Conservation (phyloP, 2,113 vertebrate species). For the Tupaia tana region DNA sequence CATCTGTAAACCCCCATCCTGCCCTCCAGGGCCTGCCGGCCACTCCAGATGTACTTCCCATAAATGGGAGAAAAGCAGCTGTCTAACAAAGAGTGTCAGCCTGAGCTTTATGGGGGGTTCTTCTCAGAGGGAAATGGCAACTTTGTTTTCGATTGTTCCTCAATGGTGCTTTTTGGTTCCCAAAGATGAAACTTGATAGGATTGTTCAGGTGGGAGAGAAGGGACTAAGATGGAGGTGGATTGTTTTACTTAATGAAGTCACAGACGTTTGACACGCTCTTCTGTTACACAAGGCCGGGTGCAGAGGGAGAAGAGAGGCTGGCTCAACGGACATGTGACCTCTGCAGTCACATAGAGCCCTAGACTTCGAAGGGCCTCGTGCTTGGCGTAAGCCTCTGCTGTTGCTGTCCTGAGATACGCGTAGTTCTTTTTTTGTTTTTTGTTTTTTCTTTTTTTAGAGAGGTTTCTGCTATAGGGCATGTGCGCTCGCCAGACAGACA, state of each 20-base stretch:
- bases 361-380: background rate
- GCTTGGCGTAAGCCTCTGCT: background rate
- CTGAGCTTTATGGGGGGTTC: too few relatives aligned
- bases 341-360: background rate
- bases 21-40: background rate
- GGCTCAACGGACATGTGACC: too few relatives aligned
- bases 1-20: background rate
- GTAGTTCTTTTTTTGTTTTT: background rate
- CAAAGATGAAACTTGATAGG: background rate
- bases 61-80: background rate
- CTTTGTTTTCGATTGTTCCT: background rate
- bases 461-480: too few relatives aligned
- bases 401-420: background rate
- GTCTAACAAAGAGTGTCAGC: too few relatives aligned
- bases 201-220: background rate
- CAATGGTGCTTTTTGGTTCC: too few relatives aligned
- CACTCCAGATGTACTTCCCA: background rate
- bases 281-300: background rate
- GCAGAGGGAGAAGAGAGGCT: too few relatives aligned
- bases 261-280: background rate
- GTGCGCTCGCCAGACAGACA: too few relatives aligned
- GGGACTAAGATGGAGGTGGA: background rate
- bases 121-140: background rate
- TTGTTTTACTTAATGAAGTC: too few relatives aligned
- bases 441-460: too few relatives aligned